Evolutionary conservation across 2,113 vertebrate species (phyloP).

Genomic region (Tapirus terrestris): DNA sequence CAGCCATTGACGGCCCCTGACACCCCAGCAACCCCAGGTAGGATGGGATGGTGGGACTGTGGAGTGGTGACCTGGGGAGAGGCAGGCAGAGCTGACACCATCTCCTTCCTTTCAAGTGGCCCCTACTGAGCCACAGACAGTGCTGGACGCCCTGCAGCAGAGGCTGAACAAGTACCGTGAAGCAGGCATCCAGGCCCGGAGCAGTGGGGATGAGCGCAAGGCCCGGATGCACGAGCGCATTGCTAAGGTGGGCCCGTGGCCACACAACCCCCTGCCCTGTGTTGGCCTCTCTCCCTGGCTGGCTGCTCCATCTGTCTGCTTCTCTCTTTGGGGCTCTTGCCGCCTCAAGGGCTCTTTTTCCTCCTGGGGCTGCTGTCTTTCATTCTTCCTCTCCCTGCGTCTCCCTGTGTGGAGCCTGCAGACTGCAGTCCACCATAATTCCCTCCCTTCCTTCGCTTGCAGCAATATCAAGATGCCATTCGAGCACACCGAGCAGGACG

Average conservation of each 20-base stretch:
- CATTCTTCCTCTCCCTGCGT: not conserved
- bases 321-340: not conserved
- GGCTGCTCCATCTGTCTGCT: not conserved
- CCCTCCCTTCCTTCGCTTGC: not conserved
- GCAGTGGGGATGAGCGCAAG: constrained; percentile 93
- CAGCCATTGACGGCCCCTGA: constrained; percentile 63
- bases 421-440: not conserved
- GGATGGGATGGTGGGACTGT: not conserved
- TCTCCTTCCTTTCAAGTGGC: constrained; percentile 59
- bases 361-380: not conserved
- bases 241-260: constrained; percentile 89
- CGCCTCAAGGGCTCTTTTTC: not conserved
- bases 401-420: not conserved
- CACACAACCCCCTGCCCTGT: fast-evolving
- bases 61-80: not conserved
- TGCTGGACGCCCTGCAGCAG: constrained; percentile 94
- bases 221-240: constrained; percentile 97
- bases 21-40: constrained; percentile 59
- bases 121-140: constrained; percentile 87
- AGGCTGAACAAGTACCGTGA: constrained; percentile 93
- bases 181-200: constrained; percentile 92
- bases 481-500: constrained; percentile 93
- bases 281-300: not conserved
- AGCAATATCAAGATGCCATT: constrained; percentile 98
- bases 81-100: not conserved